These are phyloP conservation scores for Solenopsis fugax DNA, from an alignment of 1,140 invertebrate species.

Conservation along the genomic window DNA sequence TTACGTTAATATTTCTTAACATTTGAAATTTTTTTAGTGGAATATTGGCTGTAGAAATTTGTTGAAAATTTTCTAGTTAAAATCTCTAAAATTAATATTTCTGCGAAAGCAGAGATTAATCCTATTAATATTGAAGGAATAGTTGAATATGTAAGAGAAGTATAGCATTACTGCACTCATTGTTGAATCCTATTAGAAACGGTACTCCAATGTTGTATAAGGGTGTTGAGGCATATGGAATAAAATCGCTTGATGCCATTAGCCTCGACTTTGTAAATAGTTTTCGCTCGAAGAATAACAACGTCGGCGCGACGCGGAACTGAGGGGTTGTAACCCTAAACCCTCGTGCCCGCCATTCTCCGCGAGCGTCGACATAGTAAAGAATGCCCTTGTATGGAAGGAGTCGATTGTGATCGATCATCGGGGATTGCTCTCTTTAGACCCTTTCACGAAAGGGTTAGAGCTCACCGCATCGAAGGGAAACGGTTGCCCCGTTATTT, in stretches of 20 bases:
- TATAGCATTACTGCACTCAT: slow-evolving; percentile 64
- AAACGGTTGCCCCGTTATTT: slow-evolving; percentile 74
- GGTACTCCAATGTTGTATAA: slow-evolving; percentile 73
- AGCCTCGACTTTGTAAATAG: slow-evolving; percentile 85
- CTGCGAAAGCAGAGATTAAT: background rate
- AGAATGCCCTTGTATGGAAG: slow-evolving; percentile 70
- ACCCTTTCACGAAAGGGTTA: slow-evolving; percentile 78
- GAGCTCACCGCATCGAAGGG: slow-evolving; percentile 48
- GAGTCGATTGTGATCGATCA: slow-evolving; percentile 83
- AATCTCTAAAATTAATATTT: background rate
- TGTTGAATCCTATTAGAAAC: slow-evolving; percentile 69
- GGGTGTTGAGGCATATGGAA: slow-evolving; percentile 74
- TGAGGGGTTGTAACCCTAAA: slow-evolving; percentile 79
- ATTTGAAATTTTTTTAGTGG: slow-evolving; percentile 29
- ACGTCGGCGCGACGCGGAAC: slow-evolving; percentile 53
- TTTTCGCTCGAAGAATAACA: slow-evolving; percentile 85
- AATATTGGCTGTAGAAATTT: background rate
- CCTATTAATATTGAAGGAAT: background rate
- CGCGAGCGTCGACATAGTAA: slow-evolving; percentile 64
- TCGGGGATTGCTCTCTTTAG: slow-evolving; percentile 75
- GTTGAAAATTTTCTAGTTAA: background rate
- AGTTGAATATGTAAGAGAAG: background rate
- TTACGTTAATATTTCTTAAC: slow-evolving; percentile 19
- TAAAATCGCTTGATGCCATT: slow-evolving; percentile 85
- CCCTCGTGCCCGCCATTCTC: slow-evolving; percentile 72